Conservation (phyloP, 2,113 vertebrate species). For the Eolophus roseicapilla region DNA sequence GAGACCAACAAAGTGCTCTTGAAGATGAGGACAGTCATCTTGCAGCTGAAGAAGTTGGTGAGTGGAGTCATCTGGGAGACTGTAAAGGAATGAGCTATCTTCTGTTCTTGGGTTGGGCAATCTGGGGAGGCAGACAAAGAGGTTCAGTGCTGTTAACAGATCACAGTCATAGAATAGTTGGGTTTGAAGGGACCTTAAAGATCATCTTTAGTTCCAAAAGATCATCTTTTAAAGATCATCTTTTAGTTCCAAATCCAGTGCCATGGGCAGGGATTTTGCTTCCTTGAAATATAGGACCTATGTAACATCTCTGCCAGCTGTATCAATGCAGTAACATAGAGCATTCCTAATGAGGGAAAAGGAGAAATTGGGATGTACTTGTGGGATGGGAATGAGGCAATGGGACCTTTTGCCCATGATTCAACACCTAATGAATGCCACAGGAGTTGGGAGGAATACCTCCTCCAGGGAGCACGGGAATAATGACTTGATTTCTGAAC, state of each 20-base stretch:
- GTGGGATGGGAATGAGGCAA: background rate
- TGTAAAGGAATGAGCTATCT: conserved; percentile 76
- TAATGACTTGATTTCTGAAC: background rate
- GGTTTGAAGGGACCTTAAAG: background rate
- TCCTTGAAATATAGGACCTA: background rate
- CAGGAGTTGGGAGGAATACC: background rate
- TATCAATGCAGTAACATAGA: background rate
- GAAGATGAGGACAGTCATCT: conserved; percentile 60
- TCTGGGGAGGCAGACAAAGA: background rate
- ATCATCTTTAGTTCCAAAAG: background rate
- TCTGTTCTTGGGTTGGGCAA: conserved; percentile 53
- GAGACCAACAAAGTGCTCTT: conserved; percentile 60
- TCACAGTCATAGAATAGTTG: background rate
- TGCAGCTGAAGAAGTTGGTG: conserved; percentile 75
- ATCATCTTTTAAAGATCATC: no score
- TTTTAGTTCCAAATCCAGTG: background rate
- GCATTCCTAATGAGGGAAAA: background rate
- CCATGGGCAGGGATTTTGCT: background rate
- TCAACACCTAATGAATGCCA: background rate
- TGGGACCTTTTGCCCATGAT: background rate
- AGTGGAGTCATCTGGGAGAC: conserved; percentile 77
- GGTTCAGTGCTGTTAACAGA: background rate
- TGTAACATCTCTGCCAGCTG: background rate
- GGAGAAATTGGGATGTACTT: background rate
- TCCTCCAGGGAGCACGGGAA: background rate